Percentiles rank a stretch among this genome's conserved stretches.
Evolutionary conservation across 2,113 vertebrate genomes (phyloP).

Genomic region (Mohoua ochrocephala): DNA sequence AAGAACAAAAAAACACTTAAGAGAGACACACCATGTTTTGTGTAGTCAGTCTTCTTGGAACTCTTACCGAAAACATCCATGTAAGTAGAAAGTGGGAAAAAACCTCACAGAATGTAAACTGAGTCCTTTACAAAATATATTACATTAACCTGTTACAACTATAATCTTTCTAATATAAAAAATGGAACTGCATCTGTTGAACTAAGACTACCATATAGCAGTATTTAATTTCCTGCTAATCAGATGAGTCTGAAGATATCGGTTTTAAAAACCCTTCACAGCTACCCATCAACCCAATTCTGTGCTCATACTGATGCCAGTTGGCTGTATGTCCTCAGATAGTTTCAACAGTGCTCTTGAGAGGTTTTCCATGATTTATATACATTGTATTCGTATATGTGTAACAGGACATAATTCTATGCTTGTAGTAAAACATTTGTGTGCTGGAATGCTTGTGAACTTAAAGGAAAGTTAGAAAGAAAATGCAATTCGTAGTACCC

Average conservation of each 20-base stretch:
- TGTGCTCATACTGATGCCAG: not conserved
- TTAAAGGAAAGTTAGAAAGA: not conserved
- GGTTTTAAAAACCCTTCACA: not conserved
- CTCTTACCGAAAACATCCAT: not conserved
- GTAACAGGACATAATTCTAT: not conserved
- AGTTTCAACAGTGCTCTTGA: not conserved
- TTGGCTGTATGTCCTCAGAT: not conserved
- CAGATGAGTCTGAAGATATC: not conserved
- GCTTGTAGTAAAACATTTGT: not conserved
- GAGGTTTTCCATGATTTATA: not conserved
- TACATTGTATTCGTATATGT: fast-evolving
- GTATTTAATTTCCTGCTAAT: not conserved
- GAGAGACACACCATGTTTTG: not conserved
- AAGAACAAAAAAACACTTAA: not conserved
- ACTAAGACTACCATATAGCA: not conserved
- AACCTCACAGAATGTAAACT: not conserved
- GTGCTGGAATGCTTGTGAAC: not conserved
- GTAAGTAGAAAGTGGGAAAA: not conserved
- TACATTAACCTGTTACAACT: not conserved
- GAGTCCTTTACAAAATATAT: not conserved
- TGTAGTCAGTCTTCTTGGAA: not conserved
- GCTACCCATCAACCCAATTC: not conserved
- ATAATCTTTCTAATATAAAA: not conserved
- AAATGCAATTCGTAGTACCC: not conserved
- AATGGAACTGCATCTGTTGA: not conserved